These are phyloP conservation scores for Globodera rostochiensis DNA, from an alignment of 1,140 invertebrate genomes.

Conservation along the genomic window DNA sequence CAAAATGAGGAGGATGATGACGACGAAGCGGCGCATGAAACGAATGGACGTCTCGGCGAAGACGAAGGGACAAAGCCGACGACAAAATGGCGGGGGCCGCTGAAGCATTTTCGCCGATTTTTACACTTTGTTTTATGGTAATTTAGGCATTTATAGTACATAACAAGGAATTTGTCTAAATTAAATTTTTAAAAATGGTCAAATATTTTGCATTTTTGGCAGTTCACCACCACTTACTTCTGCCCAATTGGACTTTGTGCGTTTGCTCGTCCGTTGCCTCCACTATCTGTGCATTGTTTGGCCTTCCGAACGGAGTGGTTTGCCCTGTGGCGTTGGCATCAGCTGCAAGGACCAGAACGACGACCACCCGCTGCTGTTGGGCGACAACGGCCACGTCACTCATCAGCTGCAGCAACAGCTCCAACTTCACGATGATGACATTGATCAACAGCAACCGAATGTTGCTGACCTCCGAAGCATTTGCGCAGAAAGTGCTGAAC, in stretches of 20 bases:
- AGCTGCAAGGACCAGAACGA: neutral
- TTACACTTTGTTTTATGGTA: neutral
- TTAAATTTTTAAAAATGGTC: too few relatives aligned
- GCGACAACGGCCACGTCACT: neutral
- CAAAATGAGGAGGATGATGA: neutral
- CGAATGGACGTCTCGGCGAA: too few relatives aligned
- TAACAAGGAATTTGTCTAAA: too few relatives aligned
- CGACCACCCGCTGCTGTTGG: neutral
- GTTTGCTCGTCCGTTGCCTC: slow-evolving; percentile 5
- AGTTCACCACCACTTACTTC: neutral
- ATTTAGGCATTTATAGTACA: too few relatives aligned
- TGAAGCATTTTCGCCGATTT: slow-evolving; percentile 1
- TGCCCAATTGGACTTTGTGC: neutral
- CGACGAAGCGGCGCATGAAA: neutral
- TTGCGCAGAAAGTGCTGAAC: neutral
- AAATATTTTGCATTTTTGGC: too few relatives aligned
- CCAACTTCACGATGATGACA: neutral
- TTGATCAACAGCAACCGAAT: neutral
- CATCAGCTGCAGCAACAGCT: neutral
- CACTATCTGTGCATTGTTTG: neutral
- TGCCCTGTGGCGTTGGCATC: neutral
- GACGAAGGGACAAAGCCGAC: too few relatives aligned
- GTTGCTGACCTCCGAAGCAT: neutral
- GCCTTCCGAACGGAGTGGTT: neutral
- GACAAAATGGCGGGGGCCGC: neutral